Evolutionary conservation across 2,797 vertebrate species (phyloP).

Genomic region (Rhinichthys osculus): DNA sequence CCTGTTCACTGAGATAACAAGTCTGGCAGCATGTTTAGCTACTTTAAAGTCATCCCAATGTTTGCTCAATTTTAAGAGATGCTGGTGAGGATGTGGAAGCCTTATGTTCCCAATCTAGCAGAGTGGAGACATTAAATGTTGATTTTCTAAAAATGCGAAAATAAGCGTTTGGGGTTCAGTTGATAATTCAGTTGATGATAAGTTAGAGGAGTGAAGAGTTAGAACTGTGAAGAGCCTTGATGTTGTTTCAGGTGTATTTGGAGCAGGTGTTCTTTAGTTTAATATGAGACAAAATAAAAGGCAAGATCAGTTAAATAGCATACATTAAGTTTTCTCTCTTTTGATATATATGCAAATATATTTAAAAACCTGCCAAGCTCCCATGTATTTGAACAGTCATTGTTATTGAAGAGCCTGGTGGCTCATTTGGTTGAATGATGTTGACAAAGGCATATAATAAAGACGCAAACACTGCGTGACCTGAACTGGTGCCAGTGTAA

Average conservation of each 20-base stretch:
- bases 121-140: not conserved
- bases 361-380: slow-evolving; percentile 23
- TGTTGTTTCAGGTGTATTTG: not conserved
- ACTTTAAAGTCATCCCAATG: slow-evolving; percentile 24
- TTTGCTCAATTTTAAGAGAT: slow-evolving; percentile 15
- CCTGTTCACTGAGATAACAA: slow-evolving; percentile 11
- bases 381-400: slow-evolving; percentile 35
- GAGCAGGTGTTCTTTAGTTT: not conserved
- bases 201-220: too few species aligned
- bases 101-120: slow-evolving; percentile 7
- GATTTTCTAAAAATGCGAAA: not conserved
- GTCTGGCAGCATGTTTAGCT: slow-evolving; percentile 17
- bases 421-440: slow-evolving; percentile 45
- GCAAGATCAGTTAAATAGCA: not conserved
- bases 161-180: not conserved
- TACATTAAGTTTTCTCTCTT: not conserved
- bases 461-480: slow-evolving; percentile 25
- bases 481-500: slow-evolving; percentile 36
- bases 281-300: not conserved
- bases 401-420: slow-evolving; percentile 21
- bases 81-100: not conserved
- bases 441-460: slow-evolving; percentile 34
- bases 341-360: slow-evolving; percentile 35
- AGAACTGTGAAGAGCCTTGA: not conserved
- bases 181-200: not conserved